phyloP scores from a whole-genome alignment of 2,888 invertebrate genomes.

The Netelia inedita region DNA sequence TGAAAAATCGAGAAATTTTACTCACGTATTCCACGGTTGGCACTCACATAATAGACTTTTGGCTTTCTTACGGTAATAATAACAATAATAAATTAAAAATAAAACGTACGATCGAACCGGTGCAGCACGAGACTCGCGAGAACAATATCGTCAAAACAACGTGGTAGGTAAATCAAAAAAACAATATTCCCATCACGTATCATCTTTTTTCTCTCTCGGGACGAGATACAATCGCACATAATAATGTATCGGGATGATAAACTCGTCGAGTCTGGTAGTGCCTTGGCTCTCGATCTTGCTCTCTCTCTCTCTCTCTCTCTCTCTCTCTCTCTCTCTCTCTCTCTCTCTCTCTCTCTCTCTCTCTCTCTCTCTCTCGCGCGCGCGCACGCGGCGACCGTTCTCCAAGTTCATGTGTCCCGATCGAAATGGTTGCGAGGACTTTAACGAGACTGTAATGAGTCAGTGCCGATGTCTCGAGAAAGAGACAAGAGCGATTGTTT shows the following conservation, averaged over 20 bases:
- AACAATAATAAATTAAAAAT: background rate
- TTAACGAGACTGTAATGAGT: conserved; percentile 17
- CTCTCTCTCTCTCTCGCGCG: background rate
- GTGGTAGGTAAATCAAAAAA: conserved; percentile 53
- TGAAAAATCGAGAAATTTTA: conserved; percentile 4
- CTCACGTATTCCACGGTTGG: conserved; percentile 16
- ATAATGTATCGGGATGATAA: conserved; percentile 17
- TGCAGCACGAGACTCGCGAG: conserved; percentile 22
- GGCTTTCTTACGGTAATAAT: background rate
- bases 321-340: background rate
- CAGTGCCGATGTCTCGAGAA: conserved; percentile 2
- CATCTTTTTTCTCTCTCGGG: conserved; percentile 42
- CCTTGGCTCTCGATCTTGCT: background rate
- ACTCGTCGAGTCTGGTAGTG: background rate
- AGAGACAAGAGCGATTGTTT: conserved; percentile 1
- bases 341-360: background rate
- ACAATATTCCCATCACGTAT: conserved; percentile 56
- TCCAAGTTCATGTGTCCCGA: background rate
- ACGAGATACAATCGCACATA: conserved; percentile 22
- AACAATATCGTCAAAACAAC: conserved; percentile 25
- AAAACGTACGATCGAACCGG: conserved; percentile 16
- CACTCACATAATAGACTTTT: background rate
- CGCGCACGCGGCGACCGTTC: background rate
- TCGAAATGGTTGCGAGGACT: background rate
- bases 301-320: background rate